Evolutionary conservation across 2,888 invertebrate species (phyloP).

Genomic region (Meganola albula): DNA sequence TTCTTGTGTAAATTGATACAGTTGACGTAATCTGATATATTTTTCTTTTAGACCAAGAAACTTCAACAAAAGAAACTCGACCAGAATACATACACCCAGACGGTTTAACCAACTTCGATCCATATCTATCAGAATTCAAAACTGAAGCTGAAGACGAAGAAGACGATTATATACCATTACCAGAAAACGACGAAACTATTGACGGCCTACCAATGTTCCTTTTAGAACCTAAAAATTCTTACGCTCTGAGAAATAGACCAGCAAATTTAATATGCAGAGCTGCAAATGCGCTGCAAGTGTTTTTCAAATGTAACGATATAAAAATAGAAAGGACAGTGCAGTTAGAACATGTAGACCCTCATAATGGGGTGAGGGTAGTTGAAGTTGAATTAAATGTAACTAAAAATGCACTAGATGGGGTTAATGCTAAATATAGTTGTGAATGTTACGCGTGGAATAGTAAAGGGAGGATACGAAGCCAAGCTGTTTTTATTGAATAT

Average conservation of each 20-base stretch:
- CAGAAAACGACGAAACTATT: slow-evolving; percentile 79
- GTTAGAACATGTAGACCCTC: slow-evolving; percentile 87
- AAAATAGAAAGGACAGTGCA: slow-evolving; percentile 76
- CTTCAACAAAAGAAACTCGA: slow-evolving; percentile 61
- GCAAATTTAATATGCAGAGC: slow-evolving; percentile 92
- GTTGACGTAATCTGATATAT: no score
- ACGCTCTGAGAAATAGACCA: slow-evolving; percentile 92
- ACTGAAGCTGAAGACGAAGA: slow-evolving; percentile 66
- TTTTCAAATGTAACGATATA: slow-evolving; percentile 88
- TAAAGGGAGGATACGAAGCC: slow-evolving; percentile 85
- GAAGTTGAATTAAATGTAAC: slow-evolving; percentile 87
- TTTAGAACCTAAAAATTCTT: slow-evolving; percentile 90
- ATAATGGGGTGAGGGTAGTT: slow-evolving; percentile 86
- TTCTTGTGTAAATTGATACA: no score
- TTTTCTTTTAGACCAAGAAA: slow-evolving; percentile 53
- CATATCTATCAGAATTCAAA: slow-evolving; percentile 64
- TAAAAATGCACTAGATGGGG: slow-evolving; percentile 88
- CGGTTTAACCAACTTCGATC: slow-evolving; percentile 61
- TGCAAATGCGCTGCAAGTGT: slow-evolving; percentile 89
- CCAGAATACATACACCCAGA: slow-evolving; percentile 71
- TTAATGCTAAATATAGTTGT: slow-evolving; percentile 88
- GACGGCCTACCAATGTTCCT: slow-evolving; percentile 90
- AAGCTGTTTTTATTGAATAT: slow-evolving; percentile 85
- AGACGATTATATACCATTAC: slow-evolving; percentile 70
- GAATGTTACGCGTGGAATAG: slow-evolving; percentile 92